Evolutionary conservation across 2,113 vertebrate genomes (phyloP).

Genomic region (Sigmodon hispidus): DNA sequence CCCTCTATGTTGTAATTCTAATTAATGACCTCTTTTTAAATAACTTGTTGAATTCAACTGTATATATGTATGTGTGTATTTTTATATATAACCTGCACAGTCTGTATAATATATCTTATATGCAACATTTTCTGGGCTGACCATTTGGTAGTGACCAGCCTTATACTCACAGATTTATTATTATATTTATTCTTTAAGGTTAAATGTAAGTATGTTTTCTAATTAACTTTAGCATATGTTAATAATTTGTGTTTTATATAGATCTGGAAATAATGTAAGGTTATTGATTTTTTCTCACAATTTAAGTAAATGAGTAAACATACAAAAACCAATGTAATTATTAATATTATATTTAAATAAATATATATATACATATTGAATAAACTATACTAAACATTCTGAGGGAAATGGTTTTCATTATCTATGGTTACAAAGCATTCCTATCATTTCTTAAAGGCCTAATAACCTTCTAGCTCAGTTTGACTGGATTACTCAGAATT

Average conservation of each 20-base stretch:
- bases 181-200: not conserved
- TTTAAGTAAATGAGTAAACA: not conserved
- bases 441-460: not conserved
- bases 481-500: not conserved
- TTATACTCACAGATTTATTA: not conserved
- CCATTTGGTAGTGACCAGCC: not conserved
- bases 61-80: not conserved
- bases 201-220: not conserved
- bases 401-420: too few species aligned
- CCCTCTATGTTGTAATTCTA: not conserved
- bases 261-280: not conserved
- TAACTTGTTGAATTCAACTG: not conserved
- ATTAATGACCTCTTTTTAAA: not conserved
- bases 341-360: not conserved
- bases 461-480: not conserved
- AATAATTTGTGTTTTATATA: not conserved
- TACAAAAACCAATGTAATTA: not conserved
- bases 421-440: not conserved
- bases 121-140: too few species aligned
- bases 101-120: not conserved
- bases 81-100: too few species aligned
- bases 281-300: not conserved
- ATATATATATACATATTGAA: not conserved
- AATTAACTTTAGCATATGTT: not conserved
- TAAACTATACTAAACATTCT: not conserved